phyloP scores from a whole-genome alignment of 2,113 vertebrate genomes.

The Seriola rivoliana region DNA sequence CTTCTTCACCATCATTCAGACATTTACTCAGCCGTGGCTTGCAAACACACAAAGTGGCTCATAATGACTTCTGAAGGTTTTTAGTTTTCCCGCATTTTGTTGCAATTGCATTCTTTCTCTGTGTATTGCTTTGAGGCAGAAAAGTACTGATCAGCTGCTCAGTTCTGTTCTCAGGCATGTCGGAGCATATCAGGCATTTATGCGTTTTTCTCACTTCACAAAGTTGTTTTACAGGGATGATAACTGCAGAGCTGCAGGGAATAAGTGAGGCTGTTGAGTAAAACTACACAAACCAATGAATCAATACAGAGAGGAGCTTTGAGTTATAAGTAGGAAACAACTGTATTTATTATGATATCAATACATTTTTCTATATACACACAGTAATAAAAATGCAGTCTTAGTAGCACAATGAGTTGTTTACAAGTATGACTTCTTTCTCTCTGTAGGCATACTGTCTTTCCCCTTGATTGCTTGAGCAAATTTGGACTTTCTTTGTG shows the following conservation, averaged over 20 bases:
- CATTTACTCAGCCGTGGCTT: not conserved
- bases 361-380: conserved; percentile 84
- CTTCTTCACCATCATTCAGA: not conserved
- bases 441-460: conserved; percentile 56
- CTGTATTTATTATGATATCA: conserved; percentile 86
- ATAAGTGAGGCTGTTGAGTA: not conserved
- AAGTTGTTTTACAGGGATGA: not conserved
- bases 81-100: conserved; percentile 4
- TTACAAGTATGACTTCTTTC: conserved; percentile 72
- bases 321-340: conserved; percentile 86
- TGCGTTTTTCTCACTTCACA: conserved; percentile 13
- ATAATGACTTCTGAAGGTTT: not conserved
- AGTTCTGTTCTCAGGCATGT: not conserved
- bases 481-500: conserved; percentile 72
- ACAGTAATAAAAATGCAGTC: conserved; percentile 83
- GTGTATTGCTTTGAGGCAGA: too few species aligned
- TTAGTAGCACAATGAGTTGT: conserved; percentile 78
- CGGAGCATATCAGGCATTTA: conserved; percentile 19
- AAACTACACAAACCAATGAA: conserved; percentile 10
- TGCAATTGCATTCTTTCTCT: conserved; percentile 7
- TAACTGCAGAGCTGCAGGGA: not conserved
- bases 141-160: conserved; percentile 7
- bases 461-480: conserved; percentile 78
- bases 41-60: conserved; percentile 7
- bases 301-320: conserved; percentile 12